Conservation (phyloP, 2,113 vertebrate species). For the Mastomys coucha region DNA sequence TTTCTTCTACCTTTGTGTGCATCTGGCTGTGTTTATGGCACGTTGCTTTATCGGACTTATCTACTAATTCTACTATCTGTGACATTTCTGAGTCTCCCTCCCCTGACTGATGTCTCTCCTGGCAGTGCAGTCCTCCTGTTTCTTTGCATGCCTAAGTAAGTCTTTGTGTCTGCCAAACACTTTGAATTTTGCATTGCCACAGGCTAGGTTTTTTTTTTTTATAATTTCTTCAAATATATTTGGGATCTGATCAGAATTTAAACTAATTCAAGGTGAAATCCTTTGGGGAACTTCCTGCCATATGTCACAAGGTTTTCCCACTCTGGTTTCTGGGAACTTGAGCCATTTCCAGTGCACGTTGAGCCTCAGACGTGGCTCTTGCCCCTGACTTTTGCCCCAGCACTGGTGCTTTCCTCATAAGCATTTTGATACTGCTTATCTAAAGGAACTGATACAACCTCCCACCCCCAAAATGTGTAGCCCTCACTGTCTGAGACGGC, state of each 20-base stretch:
- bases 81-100: constrained; percentile 7
- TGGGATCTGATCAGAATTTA: background rate
- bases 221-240: constrained; percentile 40
- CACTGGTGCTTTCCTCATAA: background rate
- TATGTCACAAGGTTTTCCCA: background rate
- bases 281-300: background rate
- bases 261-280: background rate
- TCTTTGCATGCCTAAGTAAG: background rate
- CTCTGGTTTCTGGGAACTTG: background rate
- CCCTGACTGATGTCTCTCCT: background rate
- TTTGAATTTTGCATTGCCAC: constrained; percentile 8
- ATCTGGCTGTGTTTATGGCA: background rate
- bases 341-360: background rate
- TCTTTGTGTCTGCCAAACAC: background rate
- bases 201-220: background rate
- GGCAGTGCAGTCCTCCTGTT: background rate
- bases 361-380: background rate
- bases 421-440: background rate
- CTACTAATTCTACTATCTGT: constrained; percentile 22
- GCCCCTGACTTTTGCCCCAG: background rate
- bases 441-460: too few relatives aligned
- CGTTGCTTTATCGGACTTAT: background rate
- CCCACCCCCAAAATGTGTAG: background rate
- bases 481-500: background rate
- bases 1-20: background rate